Evolutionary conservation across 2,113 vertebrate genomes (phyloP).

Genomic region (Hemiscyllium ocellatum): DNA sequence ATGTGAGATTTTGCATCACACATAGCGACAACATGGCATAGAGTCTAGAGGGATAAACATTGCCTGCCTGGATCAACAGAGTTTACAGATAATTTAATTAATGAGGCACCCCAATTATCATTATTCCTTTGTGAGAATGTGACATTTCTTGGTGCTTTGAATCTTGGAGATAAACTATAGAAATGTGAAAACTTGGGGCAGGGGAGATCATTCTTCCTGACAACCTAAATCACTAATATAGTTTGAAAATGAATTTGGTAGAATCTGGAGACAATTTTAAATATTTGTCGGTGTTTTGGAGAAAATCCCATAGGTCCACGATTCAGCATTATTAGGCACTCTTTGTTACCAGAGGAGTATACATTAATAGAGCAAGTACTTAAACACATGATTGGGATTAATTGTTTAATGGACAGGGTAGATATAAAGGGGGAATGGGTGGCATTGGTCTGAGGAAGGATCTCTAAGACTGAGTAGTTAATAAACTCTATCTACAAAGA

Average conservation of each 20-base stretch:
- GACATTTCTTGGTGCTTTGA: not conserved
- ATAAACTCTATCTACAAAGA: no score
- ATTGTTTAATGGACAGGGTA: no score
- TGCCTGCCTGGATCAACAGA: not conserved
- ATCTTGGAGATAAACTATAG: not conserved
- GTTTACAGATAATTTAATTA: constrained; percentile 18
- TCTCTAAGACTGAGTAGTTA: no score
- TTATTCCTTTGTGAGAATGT: not conserved
- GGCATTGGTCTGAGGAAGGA: no score
- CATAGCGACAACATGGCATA: not conserved
- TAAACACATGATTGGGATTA: no score
- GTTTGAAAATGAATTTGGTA: no score
- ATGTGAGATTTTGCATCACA: not conserved
- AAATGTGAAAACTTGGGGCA: not conserved
- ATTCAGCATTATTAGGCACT: not conserved
- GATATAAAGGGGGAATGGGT: no score
- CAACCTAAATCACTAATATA: not conserved
- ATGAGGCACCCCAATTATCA: not conserved
- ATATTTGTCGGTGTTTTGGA: not conserved
- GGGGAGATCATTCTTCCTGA: not conserved
- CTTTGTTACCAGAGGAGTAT: not conserved
- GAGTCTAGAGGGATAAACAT: not conserved
- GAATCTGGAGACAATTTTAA: not conserved
- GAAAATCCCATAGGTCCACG: not conserved
- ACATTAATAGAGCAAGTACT: no score